A percentile compares a stretch with the other conserved stretches of the same genome.
These are phyloP conservation scores for Piscicola geometra DNA, from an alignment of 2,888 invertebrate species.

Conservation along the genomic window DNA sequence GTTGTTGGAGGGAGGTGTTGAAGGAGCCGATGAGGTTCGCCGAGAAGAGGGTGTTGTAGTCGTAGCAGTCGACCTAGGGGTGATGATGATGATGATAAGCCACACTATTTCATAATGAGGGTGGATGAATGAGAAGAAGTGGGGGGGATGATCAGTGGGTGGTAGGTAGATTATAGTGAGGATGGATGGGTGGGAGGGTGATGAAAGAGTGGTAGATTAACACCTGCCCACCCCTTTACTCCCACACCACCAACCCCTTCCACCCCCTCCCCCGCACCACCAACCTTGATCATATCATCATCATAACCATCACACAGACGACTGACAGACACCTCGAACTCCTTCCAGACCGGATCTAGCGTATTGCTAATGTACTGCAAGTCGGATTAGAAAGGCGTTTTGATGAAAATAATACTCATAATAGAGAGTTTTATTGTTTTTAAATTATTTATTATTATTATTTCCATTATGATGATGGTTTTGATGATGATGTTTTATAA, in stretches of 20 bases:
- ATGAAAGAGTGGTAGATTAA: background rate
- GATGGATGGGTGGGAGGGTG: background rate
- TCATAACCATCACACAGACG: constrained; percentile 51
- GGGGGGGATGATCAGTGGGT: background rate
- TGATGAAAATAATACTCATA: no score
- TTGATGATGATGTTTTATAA: background rate
- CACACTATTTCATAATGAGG: background rate
- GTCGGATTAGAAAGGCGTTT: no score
- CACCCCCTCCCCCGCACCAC: no score
- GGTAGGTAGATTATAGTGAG: background rate
- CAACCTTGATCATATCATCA: constrained; percentile 48
- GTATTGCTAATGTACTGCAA: constrained; percentile 48
- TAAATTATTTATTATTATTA: no score
- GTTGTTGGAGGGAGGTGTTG: constrained; percentile 44
- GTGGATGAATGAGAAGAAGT: no score
- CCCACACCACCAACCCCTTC: no score
- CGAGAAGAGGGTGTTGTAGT: constrained; percentile 40
- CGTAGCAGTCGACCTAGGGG: constrained; percentile 41
- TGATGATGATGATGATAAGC: background rate
- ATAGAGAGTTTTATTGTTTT: no score
- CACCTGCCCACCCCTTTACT: no score
- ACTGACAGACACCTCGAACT: constrained; percentile 48
- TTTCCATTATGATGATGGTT: no score
- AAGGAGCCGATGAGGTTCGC: constrained; percentile 43
- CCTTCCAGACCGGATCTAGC: constrained; percentile 53